These are phyloP conservation scores for Myotis lucifugus DNA, from an alignment of 2,113 vertebrate species.

Conservation along the genomic window DNA sequence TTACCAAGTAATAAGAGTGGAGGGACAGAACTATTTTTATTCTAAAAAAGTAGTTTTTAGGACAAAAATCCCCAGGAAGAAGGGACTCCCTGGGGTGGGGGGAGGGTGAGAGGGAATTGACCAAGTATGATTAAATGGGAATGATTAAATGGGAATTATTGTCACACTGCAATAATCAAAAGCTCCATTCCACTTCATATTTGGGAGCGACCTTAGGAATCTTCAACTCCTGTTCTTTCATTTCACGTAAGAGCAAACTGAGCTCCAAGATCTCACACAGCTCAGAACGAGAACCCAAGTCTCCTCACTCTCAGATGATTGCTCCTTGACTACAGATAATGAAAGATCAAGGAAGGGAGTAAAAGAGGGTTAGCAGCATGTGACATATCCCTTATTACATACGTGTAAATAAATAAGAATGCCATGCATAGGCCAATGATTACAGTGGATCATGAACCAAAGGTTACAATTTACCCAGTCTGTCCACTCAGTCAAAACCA, in stretches of 20 bases:
- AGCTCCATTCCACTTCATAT: not conserved
- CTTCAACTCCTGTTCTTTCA: not conserved
- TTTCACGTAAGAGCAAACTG: not conserved
- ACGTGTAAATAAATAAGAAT: not conserved
- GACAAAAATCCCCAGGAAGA: not conserved
- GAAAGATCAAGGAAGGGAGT: not conserved
- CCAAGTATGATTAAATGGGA: not conserved
- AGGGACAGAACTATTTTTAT: not conserved
- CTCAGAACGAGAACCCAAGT: not conserved
- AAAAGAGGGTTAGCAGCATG: not conserved
- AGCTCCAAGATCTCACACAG: not conserved
- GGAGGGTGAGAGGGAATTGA: not conserved
- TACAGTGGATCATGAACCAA: not conserved
- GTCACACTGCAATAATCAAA: not conserved
- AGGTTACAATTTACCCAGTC: not conserved
- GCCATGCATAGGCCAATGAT: not conserved
- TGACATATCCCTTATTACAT: not conserved
- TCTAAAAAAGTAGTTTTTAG: not conserved
- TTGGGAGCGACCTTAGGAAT: not conserved
- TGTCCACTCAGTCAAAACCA: not conserved
- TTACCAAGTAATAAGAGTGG: not conserved
- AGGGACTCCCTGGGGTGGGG: not conserved
- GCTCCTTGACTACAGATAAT: not conserved
- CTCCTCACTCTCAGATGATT: not conserved
- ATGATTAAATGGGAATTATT: not conserved